A percentile compares a stretch with the other conserved stretches of the same genome.
Conservation (phyloP, 2,888 invertebrate species). For the Tetheella fluctuosa region DNA sequence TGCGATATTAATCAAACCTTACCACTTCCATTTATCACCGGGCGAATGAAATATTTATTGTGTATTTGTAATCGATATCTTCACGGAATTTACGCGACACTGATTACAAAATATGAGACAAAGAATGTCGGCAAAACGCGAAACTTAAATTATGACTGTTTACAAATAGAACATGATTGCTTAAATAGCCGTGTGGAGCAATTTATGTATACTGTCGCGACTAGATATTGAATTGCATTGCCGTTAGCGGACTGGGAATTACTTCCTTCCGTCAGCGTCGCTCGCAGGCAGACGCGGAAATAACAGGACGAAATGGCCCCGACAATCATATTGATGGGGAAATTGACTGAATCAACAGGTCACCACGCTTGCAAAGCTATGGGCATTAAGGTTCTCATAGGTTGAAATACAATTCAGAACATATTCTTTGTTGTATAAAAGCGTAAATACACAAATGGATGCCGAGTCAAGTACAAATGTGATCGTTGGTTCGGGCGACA, state of each 20-base stretch:
- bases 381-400: constrained; percentile 22
- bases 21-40: constrained; percentile 22
- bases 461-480: constrained; percentile 8
- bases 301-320: constrained; percentile 70
- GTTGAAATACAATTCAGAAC: not conserved
- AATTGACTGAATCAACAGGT: constrained; percentile 79
- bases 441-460: not conserved
- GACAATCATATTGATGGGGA: constrained; percentile 69
- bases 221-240: constrained; percentile 53
- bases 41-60: constrained; percentile 30
- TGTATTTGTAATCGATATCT: constrained; percentile 40
- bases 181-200: constrained; percentile 16
- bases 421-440: not conserved
- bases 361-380: constrained; percentile 43
- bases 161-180: constrained; percentile 1
- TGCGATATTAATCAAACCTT: not conserved
- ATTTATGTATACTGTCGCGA: constrained; percentile 20
- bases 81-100: constrained; percentile 38
- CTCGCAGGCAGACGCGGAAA: constrained; percentile 68
- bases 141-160: constrained; percentile 18
- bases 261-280: constrained; percentile 73
- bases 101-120: constrained; percentile 29
- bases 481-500: constrained; percentile 45
- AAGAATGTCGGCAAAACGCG: constrained; percentile 31
- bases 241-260: constrained; percentile 70